phyloP scores from a whole-genome alignment of 2,888 invertebrate genomes.

The Dusona sp. region DNA sequence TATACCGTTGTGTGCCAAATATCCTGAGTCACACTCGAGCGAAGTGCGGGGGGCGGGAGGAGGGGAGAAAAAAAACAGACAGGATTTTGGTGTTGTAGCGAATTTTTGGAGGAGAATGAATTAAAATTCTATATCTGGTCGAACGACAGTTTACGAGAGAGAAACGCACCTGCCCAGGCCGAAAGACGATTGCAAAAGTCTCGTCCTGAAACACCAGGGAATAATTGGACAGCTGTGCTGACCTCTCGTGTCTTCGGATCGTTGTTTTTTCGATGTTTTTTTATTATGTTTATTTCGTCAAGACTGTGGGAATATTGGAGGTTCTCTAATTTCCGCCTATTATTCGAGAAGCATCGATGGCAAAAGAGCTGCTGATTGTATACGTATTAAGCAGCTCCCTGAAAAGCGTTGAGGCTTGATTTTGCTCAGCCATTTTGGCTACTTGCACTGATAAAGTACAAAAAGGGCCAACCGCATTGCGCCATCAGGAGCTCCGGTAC shows the following conservation, averaged over 20 bases:
- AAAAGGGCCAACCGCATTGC: constrained; percentile 28
- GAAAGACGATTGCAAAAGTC: constrained; percentile 21
- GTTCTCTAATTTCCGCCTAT: constrained; percentile 17
- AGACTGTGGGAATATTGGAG: constrained; percentile 44
- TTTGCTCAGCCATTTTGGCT: not conserved
- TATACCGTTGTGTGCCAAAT: constrained; percentile 21
- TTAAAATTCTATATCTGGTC: constrained; percentile 29
- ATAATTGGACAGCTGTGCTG: constrained; percentile 58
- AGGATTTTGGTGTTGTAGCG: not conserved
- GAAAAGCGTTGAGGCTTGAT: not conserved
- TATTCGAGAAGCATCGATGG: constrained; percentile 6
- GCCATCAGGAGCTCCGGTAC: not conserved
- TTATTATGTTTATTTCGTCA: not conserved
- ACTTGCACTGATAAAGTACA: not conserved
- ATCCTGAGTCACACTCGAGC: not conserved
- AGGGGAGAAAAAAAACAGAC: not conserved
- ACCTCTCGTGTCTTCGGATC: constrained; percentile 49
- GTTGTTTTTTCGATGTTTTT: constrained; percentile 11
- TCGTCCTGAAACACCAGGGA: constrained; percentile 14
- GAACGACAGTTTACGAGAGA: constrained; percentile 19
- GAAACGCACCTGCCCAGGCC: constrained; percentile 36
- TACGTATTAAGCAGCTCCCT: not conserved
- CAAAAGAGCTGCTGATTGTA: not conserved
- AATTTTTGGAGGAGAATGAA: constrained; percentile 36
- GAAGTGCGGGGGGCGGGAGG: no score